Evolutionary conservation across 2,888 invertebrate genomes (phyloP).

Genomic region (Xylota segnis): DNA sequence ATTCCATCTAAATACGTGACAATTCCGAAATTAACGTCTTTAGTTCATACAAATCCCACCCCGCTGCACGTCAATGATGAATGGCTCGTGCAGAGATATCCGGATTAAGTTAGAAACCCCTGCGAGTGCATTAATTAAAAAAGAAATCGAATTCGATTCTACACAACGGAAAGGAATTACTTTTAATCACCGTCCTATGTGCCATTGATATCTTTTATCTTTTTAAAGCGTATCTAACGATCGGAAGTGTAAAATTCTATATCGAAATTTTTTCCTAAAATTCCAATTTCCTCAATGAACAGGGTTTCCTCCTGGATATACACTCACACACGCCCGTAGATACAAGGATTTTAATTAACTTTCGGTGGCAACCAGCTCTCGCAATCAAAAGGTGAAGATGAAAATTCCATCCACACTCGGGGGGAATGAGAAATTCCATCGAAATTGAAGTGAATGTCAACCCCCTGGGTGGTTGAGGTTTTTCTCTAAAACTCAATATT

Average conservation of each 20-base stretch:
- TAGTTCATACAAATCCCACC: neutral
- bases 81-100: slow-evolving; percentile 9
- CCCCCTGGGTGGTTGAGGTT: neutral
- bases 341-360: slow-evolving; percentile 60
- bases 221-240: neutral
- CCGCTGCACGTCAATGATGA: neutral
- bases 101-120: slow-evolving; percentile 19
- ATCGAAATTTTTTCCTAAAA: slow-evolving; percentile 11
- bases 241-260: slow-evolving; percentile 20
- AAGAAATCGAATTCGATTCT: neutral
- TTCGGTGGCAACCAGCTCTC: slow-evolving; percentile 19
- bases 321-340: neutral
- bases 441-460: neutral
- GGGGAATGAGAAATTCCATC: neutral
- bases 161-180: neutral
- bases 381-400: slow-evolving; percentile 5
- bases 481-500: slow-evolving; percentile 2
- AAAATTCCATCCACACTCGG: neutral
- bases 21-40: slow-evolving; percentile 23
- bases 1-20: slow-evolving; percentile 30
- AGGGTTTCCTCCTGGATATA: neutral
- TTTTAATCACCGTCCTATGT: neutral
- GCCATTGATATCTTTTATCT: neutral
- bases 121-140: slow-evolving; percentile 24
- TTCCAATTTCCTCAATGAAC: slow-evolving; percentile 7